Evolutionary conservation across 2,888 invertebrate species (phyloP).

Genomic region (Mythimna ferrago): DNA sequence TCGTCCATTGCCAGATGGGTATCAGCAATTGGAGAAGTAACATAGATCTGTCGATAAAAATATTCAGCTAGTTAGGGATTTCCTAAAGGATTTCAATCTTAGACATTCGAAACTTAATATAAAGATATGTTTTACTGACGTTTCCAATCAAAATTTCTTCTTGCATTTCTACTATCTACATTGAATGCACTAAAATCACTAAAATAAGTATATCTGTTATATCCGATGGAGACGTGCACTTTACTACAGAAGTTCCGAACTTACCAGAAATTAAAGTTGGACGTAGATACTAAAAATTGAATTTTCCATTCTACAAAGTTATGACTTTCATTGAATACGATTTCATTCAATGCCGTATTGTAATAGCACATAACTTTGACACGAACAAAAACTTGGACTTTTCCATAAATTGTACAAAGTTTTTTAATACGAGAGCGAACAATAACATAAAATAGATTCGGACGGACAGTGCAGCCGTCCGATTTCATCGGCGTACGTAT

Average conservation of each 20-base stretch:
- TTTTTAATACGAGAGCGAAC: conserved; percentile 68
- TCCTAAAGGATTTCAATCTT: conserved; percentile 30
- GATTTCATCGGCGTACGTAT: conserved; percentile 79
- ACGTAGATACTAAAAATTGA: conserved; percentile 37
- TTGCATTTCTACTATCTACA: not conserved
- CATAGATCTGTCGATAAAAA: conserved; percentile 25
- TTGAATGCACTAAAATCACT: conserved; percentile 1
- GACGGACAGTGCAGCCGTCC: conserved; percentile 65
- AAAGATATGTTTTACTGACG: conserved; percentile 11
- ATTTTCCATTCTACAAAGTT: conserved; percentile 54
- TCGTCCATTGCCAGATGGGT: conserved; percentile 17
- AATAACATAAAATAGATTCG: conserved; percentile 74
- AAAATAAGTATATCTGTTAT: not conserved
- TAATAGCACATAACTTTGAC: conserved; percentile 61
- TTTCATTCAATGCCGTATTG: conserved; percentile 53
- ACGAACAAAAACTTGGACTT: conserved; percentile 58
- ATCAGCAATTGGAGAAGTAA: conserved; percentile 39
- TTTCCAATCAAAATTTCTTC: not conserved
- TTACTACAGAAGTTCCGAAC: conserved; percentile 33
- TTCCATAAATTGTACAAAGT: conserved; percentile 63
- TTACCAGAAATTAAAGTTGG: conserved; percentile 44
- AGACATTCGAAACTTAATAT: conserved; percentile 23
- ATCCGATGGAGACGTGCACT: conserved; percentile 12
- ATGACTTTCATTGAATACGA: conserved; percentile 55
- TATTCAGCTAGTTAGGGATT: conserved; percentile 42